Conservation (phyloP, 2,113 vertebrate genomes). For the Silurus asotus region DNA sequence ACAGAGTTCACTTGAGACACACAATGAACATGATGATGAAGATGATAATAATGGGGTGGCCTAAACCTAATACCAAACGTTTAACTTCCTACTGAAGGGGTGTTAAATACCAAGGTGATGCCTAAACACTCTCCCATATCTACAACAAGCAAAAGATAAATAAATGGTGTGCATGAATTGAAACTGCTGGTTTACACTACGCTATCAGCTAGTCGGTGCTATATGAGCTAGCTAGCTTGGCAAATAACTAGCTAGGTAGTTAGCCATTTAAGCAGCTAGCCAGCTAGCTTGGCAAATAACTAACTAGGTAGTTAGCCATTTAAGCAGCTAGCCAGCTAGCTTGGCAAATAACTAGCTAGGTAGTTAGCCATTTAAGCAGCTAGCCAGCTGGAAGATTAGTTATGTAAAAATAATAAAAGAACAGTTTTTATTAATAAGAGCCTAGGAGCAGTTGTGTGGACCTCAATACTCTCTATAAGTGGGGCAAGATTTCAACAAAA, state of each 20-base stretch:
- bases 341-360: neutral
- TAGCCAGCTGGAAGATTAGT: too few relatives aligned
- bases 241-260: neutral
- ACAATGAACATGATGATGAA: conserved; percentile 22
- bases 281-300: neutral
- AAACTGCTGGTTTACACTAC: neutral
- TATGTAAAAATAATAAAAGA: neutral
- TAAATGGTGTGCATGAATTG: neutral
- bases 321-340: neutral
- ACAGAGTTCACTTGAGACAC: conserved; percentile 34
- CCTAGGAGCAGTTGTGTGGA: neutral
- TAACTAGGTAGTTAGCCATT: neutral
- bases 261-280: neutral
- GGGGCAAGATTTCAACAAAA: neutral
- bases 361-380: neutral
- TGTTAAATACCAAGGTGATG: neutral
- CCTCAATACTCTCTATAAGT: neutral
- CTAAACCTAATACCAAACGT: conserved; percentile 35
- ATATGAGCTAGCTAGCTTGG: too few relatives aligned
- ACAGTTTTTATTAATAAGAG: neutral
- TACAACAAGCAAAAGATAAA: neutral
- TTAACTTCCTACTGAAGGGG: conserved; percentile 17
- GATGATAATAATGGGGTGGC: conserved; percentile 27
- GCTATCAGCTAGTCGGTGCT: neutral
- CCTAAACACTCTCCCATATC: neutral